A percentile compares a stretch with the other conserved stretches of the same genome.
Conservation (phyloP, 2,888 invertebrate genomes). For the Gisinianus flammeolus region DNA sequence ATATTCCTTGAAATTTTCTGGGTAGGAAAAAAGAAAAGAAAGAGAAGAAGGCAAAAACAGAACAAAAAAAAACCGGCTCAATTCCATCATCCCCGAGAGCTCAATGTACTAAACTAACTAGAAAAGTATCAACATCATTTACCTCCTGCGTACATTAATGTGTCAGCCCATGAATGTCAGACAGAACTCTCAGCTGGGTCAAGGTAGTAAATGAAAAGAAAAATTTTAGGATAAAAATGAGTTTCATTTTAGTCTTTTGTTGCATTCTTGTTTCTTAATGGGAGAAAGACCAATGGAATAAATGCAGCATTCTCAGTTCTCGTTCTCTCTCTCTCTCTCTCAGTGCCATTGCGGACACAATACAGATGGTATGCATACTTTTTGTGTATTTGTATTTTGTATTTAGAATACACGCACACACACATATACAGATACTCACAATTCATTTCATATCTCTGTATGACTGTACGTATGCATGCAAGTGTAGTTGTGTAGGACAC, state of each 20-base stretch:
- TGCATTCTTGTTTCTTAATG: conserved; percentile 41
- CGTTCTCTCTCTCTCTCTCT: neutral
- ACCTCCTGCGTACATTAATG: conserved; percentile 47
- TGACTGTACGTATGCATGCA: neutral
- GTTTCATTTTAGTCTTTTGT: conserved; percentile 47
- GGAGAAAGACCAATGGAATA: conserved; percentile 33
- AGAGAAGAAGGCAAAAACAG: conserved; percentile 2
- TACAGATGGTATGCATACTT: too few species aligned
- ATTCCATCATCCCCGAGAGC: neutral
- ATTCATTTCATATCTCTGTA: neutral
- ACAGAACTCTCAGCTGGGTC: conserved; percentile 42
- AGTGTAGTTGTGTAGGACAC: too few species aligned
- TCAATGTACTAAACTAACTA: conserved; percentile 33
- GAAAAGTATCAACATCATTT: conserved; percentile 47
- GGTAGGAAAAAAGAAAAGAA: neutral
- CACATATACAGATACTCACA: neutral
- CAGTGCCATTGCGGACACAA: neutral
- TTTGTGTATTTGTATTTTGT: neutral
- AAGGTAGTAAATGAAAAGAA: conserved; percentile 48
- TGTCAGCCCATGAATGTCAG: conserved; percentile 44
- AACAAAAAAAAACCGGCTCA: neutral
- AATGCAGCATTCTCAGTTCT: conserved; percentile 33
- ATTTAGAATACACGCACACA: neutral
- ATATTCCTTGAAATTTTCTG: neutral
- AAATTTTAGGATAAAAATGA: conserved; percentile 50